These are phyloP conservation scores for Boloria euphrosyne DNA, from an alignment of 2,888 invertebrate genomes.

Conservation along the genomic window DNA sequence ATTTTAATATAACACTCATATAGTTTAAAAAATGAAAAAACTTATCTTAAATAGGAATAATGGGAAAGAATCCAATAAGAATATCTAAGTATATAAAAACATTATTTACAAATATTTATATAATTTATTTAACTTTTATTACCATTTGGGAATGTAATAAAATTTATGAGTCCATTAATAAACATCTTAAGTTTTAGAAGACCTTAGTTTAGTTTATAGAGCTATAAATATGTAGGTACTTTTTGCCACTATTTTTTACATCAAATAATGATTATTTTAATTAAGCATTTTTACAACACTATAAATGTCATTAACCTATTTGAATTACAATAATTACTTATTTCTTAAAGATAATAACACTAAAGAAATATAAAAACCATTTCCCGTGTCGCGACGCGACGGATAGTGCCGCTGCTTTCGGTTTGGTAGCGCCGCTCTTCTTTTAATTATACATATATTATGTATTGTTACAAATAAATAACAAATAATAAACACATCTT, in stretches of 20 bases:
- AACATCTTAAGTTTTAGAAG: background rate
- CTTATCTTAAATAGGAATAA: background rate
- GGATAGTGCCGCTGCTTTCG: background rate
- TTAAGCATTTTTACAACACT: background rate
- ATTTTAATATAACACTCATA: no score
- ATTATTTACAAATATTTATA: background rate
- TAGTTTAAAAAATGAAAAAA: background rate
- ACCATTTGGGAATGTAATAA: background rate
- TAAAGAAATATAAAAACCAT: background rate
- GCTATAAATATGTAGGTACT: background rate
- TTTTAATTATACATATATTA: no score
- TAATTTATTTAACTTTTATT: conserved; percentile 5
- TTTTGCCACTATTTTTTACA: background rate
- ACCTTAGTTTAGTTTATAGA: background rate
- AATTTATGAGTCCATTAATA: background rate
- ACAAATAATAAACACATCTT: no score
- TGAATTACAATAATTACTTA: conserved; percentile 3
- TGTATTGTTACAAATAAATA: no score
- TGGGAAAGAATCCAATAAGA: conserved; percentile 14
- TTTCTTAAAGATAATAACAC: conserved; percentile 3
- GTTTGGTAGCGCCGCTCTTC: no score
- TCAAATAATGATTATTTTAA: background rate
- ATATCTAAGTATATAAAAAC: background rate
- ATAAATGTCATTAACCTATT: background rate
- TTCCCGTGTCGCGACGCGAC: background rate